These are phyloP conservation scores for Lordiphosa fenestrarum DNA, from an alignment of 2,888 invertebrate genomes.

Conservation along the genomic window DNA sequence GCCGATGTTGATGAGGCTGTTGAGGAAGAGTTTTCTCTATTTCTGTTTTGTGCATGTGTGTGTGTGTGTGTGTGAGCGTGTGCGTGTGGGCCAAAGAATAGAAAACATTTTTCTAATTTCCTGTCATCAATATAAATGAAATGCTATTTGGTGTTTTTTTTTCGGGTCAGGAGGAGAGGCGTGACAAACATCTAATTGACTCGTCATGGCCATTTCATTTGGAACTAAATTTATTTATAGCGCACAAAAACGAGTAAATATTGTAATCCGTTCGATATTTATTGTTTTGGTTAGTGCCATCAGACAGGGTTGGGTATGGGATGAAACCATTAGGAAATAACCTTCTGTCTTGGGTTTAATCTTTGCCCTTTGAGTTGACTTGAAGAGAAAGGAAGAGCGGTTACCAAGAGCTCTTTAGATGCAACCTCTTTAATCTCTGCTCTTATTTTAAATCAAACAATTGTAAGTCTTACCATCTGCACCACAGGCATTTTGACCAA, in stretches of 20 bases:
- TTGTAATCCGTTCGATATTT: too few species aligned
- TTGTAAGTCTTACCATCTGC: too few species aligned
- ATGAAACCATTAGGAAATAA: too few species aligned
- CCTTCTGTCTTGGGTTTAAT: too few species aligned
- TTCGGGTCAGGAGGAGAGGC: background rate
- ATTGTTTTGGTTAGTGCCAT: too few species aligned
- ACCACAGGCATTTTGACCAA: too few species aligned
- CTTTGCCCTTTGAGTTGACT: too few species aligned
- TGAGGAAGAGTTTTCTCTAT: slow-evolving; percentile 1
- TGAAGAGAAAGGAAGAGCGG: too few species aligned
- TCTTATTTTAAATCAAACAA: too few species aligned
- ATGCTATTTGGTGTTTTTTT: slow-evolving; percentile 33
- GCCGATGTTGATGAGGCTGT: slow-evolving; percentile 3
- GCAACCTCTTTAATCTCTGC: too few species aligned
- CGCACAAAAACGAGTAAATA: background rate
- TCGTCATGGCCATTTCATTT: slow-evolving; percentile 12
- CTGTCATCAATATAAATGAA: slow-evolving; percentile 76
- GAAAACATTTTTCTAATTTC: slow-evolving; percentile 74
- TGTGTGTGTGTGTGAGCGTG: slow-evolving; percentile 16
- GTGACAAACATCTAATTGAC: slow-evolving; percentile 38
- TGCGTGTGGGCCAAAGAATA: slow-evolving; percentile 40
- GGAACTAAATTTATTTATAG: slow-evolving; percentile 14
- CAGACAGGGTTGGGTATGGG: too few species aligned
- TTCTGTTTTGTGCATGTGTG: background rate
- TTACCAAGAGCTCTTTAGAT: too few species aligned